Base-by-base conservation (phyloP, 2,888 invertebrate genomes). In the Temnothorax ravouxi region DNA sequence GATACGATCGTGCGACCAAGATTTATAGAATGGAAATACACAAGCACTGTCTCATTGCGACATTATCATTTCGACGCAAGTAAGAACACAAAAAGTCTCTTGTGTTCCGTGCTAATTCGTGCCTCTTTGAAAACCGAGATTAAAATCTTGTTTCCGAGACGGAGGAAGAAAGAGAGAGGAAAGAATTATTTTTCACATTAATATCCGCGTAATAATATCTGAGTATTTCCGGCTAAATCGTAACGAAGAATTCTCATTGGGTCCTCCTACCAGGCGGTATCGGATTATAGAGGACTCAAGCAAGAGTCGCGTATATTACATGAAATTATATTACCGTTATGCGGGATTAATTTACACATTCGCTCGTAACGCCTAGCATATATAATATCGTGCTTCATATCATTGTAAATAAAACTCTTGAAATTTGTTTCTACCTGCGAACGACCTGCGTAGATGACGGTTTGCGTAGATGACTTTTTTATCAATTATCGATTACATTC, bases 301-400 rank as follows among this genome's bases (percentile, higher is more conserved):
- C 74, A 62, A 59, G 41, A 34, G 77, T 77, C 75, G 34, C 34
- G 34, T 6, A 64, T 76, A 84, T 89, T 86, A 85, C 79, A 59
- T 67, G 75, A 88, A 89, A 89, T 89, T 86, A 85, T 76, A 85
- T 87, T 86, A 75, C 38, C 67, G 62, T 83, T 61, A 77, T 41
- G 74, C 56, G 64, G 72, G 80, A 88, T 90, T 90, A 88, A 87
- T 88, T 88, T 88, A 83, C 83, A 74, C 81, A 34, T 34, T 67
- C 50, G 56, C 59, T 47, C 29, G 69, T 34, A 29, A 52, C 38
- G 9, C 41, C 34, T 34, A 21, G 25, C 44, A n/a, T 18, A n/a
- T 18, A 34, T 69, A 79, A 79, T 79, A 54, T 29, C 38, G 52
- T 13, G 52, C 41, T 67, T 21, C 15, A 41, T 34, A 44, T 34